These are phyloP conservation scores for Smutsia gigantea DNA, from an alignment of 2,797 vertebrate genomes.

Conservation along the genomic window DNA sequence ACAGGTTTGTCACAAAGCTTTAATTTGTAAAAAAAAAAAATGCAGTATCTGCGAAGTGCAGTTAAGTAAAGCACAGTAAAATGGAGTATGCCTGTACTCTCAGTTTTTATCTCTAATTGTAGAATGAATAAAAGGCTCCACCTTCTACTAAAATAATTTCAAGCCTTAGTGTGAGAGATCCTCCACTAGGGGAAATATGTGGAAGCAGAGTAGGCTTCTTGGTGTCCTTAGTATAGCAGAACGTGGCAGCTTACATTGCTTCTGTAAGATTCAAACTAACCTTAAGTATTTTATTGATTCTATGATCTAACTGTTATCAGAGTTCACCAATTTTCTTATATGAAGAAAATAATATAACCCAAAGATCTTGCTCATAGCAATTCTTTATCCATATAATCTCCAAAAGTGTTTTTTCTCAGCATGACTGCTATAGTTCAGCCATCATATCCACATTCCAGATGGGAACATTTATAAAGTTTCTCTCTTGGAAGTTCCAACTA, in stretches of 20 bases:
- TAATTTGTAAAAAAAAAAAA: no score
- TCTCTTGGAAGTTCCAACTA: not conserved
- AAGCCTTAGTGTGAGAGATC: not conserved
- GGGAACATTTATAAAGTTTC: not conserved
- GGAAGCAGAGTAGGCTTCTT: not conserved
- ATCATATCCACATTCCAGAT: not conserved
- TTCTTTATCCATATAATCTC: not conserved
- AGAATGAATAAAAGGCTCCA: not conserved
- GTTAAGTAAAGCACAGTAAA: no score
- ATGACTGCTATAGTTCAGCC: not conserved
- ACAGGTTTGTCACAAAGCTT: no score
- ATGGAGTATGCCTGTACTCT: not conserved
- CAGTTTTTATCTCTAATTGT: not conserved
- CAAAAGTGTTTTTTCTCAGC: not conserved
- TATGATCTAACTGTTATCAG: not conserved
- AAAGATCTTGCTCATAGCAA: not conserved
- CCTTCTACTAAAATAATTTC: not conserved
- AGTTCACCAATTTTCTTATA: not conserved
- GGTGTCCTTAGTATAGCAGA: not conserved
- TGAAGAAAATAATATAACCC: not conserved
- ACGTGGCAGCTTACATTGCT: not conserved
- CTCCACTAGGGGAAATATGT: not conserved
- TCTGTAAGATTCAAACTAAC: not conserved
- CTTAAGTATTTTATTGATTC: slow-evolving; percentile 13
- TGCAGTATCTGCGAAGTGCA: no score